Percentiles rank a stretch among this genome's conserved stretches.
Conservation (phyloP, 2,888 invertebrate genomes). For the Stenotaenia linearis region DNA sequence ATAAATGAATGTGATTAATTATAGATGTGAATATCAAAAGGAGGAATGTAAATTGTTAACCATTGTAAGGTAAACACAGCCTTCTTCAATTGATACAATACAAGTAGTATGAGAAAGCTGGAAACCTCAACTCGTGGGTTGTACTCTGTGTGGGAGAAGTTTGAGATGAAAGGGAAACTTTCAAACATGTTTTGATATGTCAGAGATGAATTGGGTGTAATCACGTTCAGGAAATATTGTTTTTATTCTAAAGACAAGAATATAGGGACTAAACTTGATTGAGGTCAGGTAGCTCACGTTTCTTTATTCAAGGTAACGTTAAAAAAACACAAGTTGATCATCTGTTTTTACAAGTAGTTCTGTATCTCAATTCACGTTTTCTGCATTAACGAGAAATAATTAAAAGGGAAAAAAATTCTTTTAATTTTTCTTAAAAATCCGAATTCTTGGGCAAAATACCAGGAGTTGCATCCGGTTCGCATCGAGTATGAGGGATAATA, state of each 20-base stretch:
- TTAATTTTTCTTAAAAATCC: too few species aligned
- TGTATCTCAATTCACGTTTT: background rate
- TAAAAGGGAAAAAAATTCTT: too few species aligned
- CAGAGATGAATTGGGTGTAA: constrained; percentile 12
- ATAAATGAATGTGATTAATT: too few species aligned
- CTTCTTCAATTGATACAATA: too few species aligned
- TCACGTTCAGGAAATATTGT: background rate
- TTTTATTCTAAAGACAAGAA: background rate
- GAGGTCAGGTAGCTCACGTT: constrained; percentile 20
- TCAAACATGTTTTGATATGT: background rate
- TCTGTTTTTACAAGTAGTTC: constrained; percentile 2
- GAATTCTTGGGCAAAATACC: too few species aligned
- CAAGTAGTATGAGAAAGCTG: too few species aligned
- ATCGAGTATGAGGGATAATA: background rate
- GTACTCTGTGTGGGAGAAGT: background rate
- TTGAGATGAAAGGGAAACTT: background rate
- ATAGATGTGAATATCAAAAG: too few species aligned
- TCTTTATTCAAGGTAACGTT: background rate
- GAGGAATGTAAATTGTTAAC: too few species aligned
- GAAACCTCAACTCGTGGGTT: background rate
- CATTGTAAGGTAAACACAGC: too few species aligned
- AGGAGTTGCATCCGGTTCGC: too few species aligned
- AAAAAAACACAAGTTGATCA: background rate
- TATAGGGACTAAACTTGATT: background rate
- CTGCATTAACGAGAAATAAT: background rate